phyloP scores from a whole-genome alignment of 30 jellyfish, hydroid and myxozoan species.

The Clytia hemisphaerica region DNA sequence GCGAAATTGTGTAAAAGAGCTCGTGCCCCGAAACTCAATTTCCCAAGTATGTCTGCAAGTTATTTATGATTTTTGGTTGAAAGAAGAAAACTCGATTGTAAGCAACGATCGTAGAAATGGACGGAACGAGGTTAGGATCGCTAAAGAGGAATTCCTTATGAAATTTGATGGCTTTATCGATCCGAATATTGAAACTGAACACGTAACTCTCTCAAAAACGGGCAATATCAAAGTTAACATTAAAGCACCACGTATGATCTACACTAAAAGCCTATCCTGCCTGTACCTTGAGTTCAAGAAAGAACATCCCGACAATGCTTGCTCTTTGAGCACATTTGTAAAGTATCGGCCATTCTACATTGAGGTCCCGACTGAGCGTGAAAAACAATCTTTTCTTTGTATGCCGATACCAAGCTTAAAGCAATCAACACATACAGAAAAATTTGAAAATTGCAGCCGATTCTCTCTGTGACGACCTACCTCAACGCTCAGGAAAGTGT shows the following conservation, averaged over 20 bases:
- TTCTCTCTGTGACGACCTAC: too few species aligned
- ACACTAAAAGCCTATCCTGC: background rate
- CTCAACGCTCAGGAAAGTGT: too few species aligned
- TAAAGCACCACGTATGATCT: slow-evolving; percentile 3
- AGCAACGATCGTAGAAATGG: slow-evolving; percentile 11
- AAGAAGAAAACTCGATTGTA: background rate
- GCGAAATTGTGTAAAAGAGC: background rate
- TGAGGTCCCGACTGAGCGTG: background rate
- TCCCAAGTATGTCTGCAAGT: background rate
- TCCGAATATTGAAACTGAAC: background rate
- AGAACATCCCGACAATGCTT: background rate
- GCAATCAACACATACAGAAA: too few species aligned
- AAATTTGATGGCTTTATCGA: too few species aligned
- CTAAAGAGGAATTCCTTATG: too few species aligned
- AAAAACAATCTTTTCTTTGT: too few species aligned
- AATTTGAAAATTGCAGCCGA: too few species aligned
- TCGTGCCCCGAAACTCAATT: background rate
- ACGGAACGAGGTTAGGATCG: too few species aligned
- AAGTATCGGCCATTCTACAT: background rate
- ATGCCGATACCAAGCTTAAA: too few species aligned
- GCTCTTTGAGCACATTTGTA: background rate
- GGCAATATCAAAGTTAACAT: too few species aligned
- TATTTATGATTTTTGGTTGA: background rate
- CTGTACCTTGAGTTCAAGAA: background rate
- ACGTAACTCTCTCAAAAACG: background rate